phyloP scores from a whole-genome alignment of 2,888 invertebrate genomes.

The Andrena haemorrhoa region DNA sequence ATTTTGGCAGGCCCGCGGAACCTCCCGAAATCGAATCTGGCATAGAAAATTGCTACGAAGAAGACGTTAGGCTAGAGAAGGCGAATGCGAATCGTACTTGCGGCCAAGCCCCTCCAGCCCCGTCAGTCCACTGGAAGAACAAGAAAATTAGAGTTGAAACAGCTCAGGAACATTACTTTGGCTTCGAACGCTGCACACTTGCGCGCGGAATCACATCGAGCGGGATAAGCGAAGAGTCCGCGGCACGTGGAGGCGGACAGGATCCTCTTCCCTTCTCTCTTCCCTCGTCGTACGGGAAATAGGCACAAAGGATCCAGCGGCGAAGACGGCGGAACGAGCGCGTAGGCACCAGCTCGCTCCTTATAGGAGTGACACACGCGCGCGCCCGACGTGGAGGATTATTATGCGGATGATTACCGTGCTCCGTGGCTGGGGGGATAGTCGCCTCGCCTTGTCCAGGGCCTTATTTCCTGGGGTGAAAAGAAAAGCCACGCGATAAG shows the following conservation, averaged over 20 bases:
- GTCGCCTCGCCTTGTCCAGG: conserved; percentile 29
- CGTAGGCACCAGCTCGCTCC: conserved; percentile 72
- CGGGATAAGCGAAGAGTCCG: conserved; percentile 34
- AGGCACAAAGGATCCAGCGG: conserved; percentile 53
- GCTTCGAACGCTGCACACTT: conserved; percentile 9
- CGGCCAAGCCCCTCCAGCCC: not conserved
- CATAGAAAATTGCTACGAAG: too few relatives aligned
- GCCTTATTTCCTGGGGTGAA: conserved; percentile 52
- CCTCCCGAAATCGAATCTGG: too few relatives aligned
- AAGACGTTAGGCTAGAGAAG: too few relatives aligned
- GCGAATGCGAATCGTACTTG: not conserved
- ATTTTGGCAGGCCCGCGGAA: too few relatives aligned
- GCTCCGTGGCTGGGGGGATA: conserved; percentile 47
- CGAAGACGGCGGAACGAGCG: conserved; percentile 50
- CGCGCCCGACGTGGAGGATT: conserved; percentile 65
- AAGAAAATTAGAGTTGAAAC: conserved; percentile 5
- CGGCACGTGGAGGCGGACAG: conserved; percentile 77
- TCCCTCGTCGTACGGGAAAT: conserved; percentile 37
- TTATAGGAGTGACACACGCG: conserved; percentile 77
- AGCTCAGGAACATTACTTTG: conserved; percentile 2
- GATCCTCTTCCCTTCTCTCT: conserved; percentile 64
- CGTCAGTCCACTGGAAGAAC: not conserved
- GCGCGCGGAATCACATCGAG: not conserved
- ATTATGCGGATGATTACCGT: conserved; percentile 73
- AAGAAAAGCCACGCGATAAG: conserved; percentile 54